Evolutionary conservation across 2,888 invertebrate species (phyloP).

Genomic region (Apomyelois bistriatella): DNA sequence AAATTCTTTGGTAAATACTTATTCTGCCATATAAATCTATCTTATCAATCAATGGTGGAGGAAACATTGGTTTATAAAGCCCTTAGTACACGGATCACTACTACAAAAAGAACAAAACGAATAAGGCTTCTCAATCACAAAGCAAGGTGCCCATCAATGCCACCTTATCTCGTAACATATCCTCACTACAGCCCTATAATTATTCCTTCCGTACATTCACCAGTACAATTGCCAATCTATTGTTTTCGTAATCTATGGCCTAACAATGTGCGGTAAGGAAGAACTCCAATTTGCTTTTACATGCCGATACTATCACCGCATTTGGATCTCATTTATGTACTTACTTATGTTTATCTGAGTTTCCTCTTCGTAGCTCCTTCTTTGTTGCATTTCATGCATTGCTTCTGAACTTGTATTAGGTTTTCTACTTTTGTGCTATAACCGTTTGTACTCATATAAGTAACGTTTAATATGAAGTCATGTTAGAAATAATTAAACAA

Average conservation of each 20-base stretch:
- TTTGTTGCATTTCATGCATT: too few species aligned
- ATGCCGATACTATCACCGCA: conserved; percentile 2
- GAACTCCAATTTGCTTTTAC: conserved; percentile 23
- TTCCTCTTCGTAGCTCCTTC: too few species aligned
- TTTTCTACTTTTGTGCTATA: too few species aligned
- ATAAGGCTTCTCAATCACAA: conserved; percentile 6
- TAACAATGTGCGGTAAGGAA: conserved; percentile 34
- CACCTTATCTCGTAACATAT: conserved; percentile 18
- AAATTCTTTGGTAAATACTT: too few species aligned
- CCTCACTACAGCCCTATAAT: conserved; percentile 26
- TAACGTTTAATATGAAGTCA: too few species aligned
- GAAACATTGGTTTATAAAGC: too few species aligned
- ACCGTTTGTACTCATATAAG: too few species aligned
- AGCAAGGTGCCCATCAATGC: conserved; percentile 15
- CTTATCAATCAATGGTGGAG: too few species aligned
- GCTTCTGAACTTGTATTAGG: too few species aligned
- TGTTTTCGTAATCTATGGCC: conserved; percentile 29
- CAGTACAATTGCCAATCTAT: conserved; percentile 30
- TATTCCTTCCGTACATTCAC: conserved; percentile 37
- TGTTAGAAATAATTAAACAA: too few species aligned
- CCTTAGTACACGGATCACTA: neutral
- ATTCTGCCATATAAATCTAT: too few species aligned
- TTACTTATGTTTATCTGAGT: too few species aligned
- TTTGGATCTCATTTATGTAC: neutral
- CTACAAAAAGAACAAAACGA: neutral